phyloP scores from a whole-genome alignment of 1,140 invertebrate species.

The Drosophila grimshawi region DNA sequence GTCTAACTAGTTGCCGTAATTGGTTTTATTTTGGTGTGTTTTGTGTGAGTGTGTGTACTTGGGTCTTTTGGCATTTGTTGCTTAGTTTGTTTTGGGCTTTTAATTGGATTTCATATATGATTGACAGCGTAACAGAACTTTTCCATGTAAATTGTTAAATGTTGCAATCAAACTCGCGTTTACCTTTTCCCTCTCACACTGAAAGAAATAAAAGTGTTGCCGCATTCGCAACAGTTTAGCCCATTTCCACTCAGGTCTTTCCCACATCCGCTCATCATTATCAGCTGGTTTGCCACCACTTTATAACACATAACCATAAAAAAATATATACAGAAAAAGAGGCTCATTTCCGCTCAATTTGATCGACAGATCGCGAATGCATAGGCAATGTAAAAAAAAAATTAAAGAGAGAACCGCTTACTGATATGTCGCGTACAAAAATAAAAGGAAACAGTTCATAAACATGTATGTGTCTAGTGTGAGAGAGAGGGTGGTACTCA shows the following conservation, averaged over 20 bases:
- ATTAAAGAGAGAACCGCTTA: conserved; percentile 17
- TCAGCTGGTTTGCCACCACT: neutral
- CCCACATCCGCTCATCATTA: conserved; percentile 32
- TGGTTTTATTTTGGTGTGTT: conserved; percentile 20
- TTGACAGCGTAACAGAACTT: conserved; percentile 33
- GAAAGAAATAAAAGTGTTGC: neutral
- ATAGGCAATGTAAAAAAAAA: conserved; percentile 34
- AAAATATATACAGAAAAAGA: conserved; percentile 3
- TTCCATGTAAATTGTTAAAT: conserved; percentile 17
- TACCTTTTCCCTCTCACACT: neutral
- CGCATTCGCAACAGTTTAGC: neutral
- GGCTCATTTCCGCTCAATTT: conserved; percentile 30
- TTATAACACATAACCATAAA: conserved; percentile 29
- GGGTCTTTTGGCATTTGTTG: conserved; percentile 5
- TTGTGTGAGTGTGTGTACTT: neutral
- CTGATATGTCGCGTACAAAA: conserved; percentile 35
- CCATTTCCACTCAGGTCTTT: conserved; percentile 20
- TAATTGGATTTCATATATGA: conserved; percentile 33
- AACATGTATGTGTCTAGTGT: conserved; percentile 1
- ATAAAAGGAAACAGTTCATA: conserved; percentile 12
- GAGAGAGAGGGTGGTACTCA: conserved; percentile 41
- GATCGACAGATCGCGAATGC: conserved; percentile 32
- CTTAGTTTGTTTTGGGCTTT: conserved; percentile 20
- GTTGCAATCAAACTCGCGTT: conserved; percentile 28
- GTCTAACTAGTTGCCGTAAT: conserved; percentile 48